Percentiles rank a stretch among this genome's conserved stretches.
phyloP scores from a whole-genome alignment of 1,140 invertebrate genomes.

The Atopsyche davidsoni region DNA sequence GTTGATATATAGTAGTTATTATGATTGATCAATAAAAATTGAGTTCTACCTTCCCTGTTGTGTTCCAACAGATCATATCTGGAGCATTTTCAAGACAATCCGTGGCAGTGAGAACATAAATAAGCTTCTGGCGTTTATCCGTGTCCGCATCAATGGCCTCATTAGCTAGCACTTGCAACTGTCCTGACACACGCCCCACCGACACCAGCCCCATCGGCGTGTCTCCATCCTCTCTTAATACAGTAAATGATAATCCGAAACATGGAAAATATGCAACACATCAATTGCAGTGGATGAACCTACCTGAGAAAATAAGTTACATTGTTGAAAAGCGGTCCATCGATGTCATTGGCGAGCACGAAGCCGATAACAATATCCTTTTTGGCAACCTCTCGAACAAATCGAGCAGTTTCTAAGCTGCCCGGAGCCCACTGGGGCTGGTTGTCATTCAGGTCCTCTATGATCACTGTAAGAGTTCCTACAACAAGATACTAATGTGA shows the following conservation, averaged over 20 bases:
- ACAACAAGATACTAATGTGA: conserved; percentile 31
- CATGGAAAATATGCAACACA: too few species aligned
- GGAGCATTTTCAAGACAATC: conserved; percentile 38
- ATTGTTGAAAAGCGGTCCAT: conserved; percentile 49
- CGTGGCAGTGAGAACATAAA: conserved; percentile 44
- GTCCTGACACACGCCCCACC: conserved; percentile 41
- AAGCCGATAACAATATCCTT: conserved; percentile 41
- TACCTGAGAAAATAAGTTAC: conserved; percentile 36
- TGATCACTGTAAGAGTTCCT: conserved; percentile 45
- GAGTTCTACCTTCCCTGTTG: conserved; percentile 35
- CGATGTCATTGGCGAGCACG: conserved; percentile 49
- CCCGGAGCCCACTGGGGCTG: conserved; percentile 41
- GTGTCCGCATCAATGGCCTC: conserved; percentile 47
- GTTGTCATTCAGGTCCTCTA: conserved; percentile 51
- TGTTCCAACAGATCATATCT: conserved; percentile 34
- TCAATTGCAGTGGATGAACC: too few species aligned
- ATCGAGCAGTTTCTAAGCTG: conserved; percentile 34
- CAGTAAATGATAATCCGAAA: too few species aligned
- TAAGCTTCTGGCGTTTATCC: conserved; percentile 37
- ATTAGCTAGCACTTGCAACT: conserved; percentile 37
- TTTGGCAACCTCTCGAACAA: conserved; percentile 40
- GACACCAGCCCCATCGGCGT: conserved; percentile 38
- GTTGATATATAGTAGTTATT: too few species aligned
- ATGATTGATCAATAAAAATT: background rate
- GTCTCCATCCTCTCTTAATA: conserved; percentile 36